A percentile compares a stretch with the other conserved stretches of the same genome.
phyloP scores from a whole-genome alignment of 2,888 invertebrate genomes.

The Rhyacophila evoluta region DNA sequence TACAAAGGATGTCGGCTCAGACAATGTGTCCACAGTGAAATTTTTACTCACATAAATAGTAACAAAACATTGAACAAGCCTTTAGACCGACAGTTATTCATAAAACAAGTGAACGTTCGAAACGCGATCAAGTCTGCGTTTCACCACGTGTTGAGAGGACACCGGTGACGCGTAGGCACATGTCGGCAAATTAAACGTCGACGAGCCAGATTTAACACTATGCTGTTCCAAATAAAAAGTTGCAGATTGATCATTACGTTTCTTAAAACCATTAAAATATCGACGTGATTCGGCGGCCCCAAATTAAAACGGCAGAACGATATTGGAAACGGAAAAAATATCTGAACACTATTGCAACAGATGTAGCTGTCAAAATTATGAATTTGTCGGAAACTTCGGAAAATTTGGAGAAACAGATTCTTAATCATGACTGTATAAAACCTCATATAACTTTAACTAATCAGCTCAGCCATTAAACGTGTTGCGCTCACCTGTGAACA shows the following conservation, averaged over 20 bases:
- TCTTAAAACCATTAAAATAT: too few species aligned
- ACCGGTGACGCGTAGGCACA: constrained; percentile 69
- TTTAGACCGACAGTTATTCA: too few species aligned
- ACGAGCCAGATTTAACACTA: too few species aligned
- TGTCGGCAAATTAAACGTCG: constrained; percentile 34
- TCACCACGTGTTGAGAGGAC: constrained; percentile 70
- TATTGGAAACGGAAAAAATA: constrained; percentile 27
- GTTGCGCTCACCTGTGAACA: constrained; percentile 68
- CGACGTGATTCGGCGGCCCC: too few species aligned
- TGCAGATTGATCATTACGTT: too few species aligned
- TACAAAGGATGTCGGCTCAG: constrained; percentile 18
- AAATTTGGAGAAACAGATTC: constrained; percentile 30
- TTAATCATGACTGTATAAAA: background rate
- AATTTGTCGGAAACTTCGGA: background rate
- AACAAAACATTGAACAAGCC: too few species aligned
- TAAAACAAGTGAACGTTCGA: background rate
- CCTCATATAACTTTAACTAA: background rate
- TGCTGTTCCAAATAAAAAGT: too few species aligned
- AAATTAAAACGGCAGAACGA: constrained; percentile 46
- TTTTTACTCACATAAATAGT: background rate
- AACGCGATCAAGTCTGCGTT: background rate
- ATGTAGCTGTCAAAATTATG: background rate
- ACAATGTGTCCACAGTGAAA: background rate
- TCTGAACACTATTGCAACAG: background rate
- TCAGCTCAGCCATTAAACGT: constrained; percentile 32